phyloP scores from a whole-genome alignment of 2,797 vertebrate genomes.

The Enteromius fasciolatus region DNA sequence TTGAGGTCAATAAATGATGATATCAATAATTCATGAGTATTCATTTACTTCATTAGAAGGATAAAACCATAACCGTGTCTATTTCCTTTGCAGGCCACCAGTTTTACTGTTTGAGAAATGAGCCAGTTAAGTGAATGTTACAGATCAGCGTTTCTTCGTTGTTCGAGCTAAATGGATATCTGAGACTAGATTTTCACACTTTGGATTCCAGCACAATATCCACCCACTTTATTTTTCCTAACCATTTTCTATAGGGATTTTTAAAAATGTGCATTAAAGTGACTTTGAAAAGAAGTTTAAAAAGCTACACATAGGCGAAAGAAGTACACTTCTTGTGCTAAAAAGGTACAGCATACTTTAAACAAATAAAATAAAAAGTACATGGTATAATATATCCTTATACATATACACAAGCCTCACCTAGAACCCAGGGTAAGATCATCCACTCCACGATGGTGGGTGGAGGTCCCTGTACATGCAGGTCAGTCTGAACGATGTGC shows the following conservation, averaged over 20 bases:
- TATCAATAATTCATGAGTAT: slow-evolving; percentile 48
- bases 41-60: slow-evolving; percentile 33
- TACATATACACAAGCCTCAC: slow-evolving; percentile 68
- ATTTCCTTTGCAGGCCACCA: slow-evolving; percentile 3
- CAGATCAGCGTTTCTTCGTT: neutral
- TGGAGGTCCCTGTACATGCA: slow-evolving; percentile 95
- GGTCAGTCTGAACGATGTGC: slow-evolving; percentile 94
- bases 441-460: slow-evolving; percentile 98
- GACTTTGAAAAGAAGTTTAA: neutral
- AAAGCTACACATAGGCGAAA: neutral
- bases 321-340: neutral
- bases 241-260: neutral
- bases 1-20: slow-evolving; percentile 43
- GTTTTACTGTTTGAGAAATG: slow-evolving; percentile 40
- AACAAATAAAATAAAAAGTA: too few species aligned
- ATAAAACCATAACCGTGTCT: slow-evolving; percentile 14
- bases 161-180: slow-evolving; percentile 24
- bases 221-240: neutral
- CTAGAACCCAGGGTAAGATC: slow-evolving; percentile 95
- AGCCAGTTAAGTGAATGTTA: slow-evolving; percentile 14
- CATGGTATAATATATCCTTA: neutral
- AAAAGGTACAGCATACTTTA: neutral
- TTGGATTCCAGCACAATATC: neutral
- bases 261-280: too few species aligned
- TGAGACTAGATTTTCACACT: neutral